These are phyloP conservation scores for rabbit (Oryctolagus cuniculus) DNA, from an alignment of 2,113 vertebrate genomes.

Conservation along the genomic window mOryCun1.1 NC_091433.1:134947001-134947500, in stretches of 20 bases:
- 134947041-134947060: background rate
- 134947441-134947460: too few relatives aligned
- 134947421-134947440: too few relatives aligned
- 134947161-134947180: constrained; percentile 27
- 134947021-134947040: background rate
- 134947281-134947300: background rate
- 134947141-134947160: constrained; percentile 10
- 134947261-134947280: constrained; percentile 39
- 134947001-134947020: background rate
- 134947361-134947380: too few relatives aligned
- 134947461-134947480: too few relatives aligned
- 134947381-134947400: too few relatives aligned
- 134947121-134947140: background rate
- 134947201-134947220: background rate
- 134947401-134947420: too few relatives aligned
- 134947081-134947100: background rate
- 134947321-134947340: background rate
- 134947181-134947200: background rate
- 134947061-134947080: background rate
- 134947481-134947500: too few relatives aligned
- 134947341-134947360: too few relatives aligned
- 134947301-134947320: background rate
- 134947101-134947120: background rate
- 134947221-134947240: background rate
- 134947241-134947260: background rate